Evolutionary conservation across 2,888 invertebrate species (phyloP).

Genomic region (Calliscelio sp.): DNA sequence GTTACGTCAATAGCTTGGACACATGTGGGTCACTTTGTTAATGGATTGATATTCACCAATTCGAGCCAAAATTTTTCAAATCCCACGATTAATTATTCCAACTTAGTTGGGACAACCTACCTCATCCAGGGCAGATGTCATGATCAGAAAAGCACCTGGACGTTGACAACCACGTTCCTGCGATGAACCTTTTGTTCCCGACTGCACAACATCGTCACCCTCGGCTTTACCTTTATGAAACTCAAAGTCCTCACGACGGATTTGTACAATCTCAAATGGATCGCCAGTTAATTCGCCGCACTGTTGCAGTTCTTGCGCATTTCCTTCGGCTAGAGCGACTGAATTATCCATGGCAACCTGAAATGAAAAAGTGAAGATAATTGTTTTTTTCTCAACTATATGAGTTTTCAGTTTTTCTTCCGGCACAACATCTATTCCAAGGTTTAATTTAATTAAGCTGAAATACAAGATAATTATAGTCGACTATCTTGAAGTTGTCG

Average conservation of each 20-base stretch:
- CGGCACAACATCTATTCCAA: not conserved
- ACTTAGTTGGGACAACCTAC: slow-evolving; percentile 80
- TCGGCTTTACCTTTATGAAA: slow-evolving; percentile 90
- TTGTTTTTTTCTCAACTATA: too few species aligned
- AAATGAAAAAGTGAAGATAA: slow-evolving; percentile 36
- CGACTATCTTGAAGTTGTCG: not conserved
- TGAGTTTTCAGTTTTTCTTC: too few species aligned
- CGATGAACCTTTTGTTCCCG: slow-evolving; percentile 89
- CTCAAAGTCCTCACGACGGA: slow-evolving; percentile 91
- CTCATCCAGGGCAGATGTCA: slow-evolving; percentile 93
- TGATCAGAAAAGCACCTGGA: slow-evolving; percentile 95
- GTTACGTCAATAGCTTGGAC: slow-evolving; percentile 22
- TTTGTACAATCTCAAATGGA: slow-evolving; percentile 92
- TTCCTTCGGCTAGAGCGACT: slow-evolving; percentile 87
- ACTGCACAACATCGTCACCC: slow-evolving; percentile 95
- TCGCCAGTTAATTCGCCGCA: slow-evolving; percentile 91
- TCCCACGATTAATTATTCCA: slow-evolving; percentile 19
- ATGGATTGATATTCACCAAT: slow-evolving; percentile 17
- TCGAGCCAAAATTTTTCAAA: not conserved
- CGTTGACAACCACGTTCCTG: slow-evolving; percentile 93
- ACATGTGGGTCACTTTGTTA: slow-evolving; percentile 18
- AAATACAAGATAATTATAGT: slow-evolving; percentile 24
- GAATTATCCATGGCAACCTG: slow-evolving; percentile 89
- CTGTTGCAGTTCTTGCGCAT: slow-evolving; percentile 89
- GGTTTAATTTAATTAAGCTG: slow-evolving; percentile 23